A percentile compares a stretch with the other conserved stretches of the same genome.
phyloP scores from a whole-genome alignment of 92 coral and sea anemone species.

The Porites rus region DNA sequence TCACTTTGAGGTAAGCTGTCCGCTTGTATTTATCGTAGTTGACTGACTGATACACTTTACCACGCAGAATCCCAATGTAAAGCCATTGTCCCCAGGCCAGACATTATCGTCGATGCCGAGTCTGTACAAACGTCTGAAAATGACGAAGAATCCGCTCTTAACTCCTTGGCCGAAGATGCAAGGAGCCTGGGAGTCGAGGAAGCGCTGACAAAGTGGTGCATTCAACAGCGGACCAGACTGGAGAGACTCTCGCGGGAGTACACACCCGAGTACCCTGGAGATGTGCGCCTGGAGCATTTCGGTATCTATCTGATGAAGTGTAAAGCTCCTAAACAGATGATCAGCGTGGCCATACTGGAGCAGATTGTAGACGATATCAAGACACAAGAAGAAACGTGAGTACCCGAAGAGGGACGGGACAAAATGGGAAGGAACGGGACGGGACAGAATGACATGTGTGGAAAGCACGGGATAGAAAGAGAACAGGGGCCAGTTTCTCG shows the following conservation, averaged over 20 bases:
- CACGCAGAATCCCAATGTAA: conserved; percentile 67
- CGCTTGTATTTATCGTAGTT: background rate
- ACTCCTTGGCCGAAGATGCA: conserved; percentile 55
- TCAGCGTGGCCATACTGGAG: conserved; percentile 74
- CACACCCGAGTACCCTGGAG: conserved; percentile 77
- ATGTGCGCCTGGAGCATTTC: conserved; percentile 87
- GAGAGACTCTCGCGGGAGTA: conserved; percentile 71
- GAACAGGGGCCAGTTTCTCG: background rate
- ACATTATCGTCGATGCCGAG: conserved; percentile 64
- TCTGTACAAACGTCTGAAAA: conserved; percentile 34
- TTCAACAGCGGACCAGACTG: conserved; percentile 55
- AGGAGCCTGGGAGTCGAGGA: conserved; percentile 63
- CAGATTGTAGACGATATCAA: conserved; percentile 74
- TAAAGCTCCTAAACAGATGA: conserved; percentile 65
- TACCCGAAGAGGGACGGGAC: background rate
- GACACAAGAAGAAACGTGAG: conserved; percentile 60
- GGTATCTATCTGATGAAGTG: conserved; percentile 83
- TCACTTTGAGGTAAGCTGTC: too few species aligned
- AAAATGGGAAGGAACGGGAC: background rate
- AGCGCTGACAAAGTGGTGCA: conserved; percentile 72
- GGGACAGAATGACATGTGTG: conserved; percentile 5
- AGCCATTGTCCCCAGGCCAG: conserved; percentile 65
- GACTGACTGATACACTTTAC: background rate
- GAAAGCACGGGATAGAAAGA: too few species aligned
- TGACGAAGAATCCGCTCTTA: conserved; percentile 16